Conservation (phyloP, 2,113 vertebrate species). For the Tragulus kanchil region DNA sequence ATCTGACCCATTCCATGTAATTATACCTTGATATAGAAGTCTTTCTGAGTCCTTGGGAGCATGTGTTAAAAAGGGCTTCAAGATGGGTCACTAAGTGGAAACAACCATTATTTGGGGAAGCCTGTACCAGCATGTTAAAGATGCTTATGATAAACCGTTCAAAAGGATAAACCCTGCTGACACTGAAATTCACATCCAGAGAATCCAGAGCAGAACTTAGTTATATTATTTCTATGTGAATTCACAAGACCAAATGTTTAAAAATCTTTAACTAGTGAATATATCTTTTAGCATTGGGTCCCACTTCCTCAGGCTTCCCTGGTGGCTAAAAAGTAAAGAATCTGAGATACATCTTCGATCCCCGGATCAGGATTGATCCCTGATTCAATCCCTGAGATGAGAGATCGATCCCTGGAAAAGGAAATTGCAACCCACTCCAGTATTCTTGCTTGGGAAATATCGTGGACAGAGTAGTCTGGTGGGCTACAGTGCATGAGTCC, state of each 20-base stretch:
- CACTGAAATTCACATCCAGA: not conserved
- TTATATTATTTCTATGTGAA: slow-evolving; percentile 49
- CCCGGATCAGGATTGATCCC: not conserved
- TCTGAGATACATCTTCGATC: not conserved
- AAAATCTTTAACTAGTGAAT: not conserved
- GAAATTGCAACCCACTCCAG: not conserved
- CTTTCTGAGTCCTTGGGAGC: slow-evolving; percentile 16
- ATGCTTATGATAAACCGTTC: slow-evolving; percentile 56
- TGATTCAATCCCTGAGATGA: not conserved
- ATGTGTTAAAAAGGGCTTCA: not conserved
- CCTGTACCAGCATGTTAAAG: slow-evolving; percentile 9
- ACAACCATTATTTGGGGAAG: slow-evolving; percentile 32
- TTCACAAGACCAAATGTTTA: not conserved
- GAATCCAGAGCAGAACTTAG: slow-evolving; percentile 23
- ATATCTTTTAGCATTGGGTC: not conserved
- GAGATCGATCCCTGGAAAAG: not conserved
- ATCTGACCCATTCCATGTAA: slow-evolving; percentile 28
- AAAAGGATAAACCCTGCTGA: slow-evolving; percentile 26
- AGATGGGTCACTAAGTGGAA: slow-evolving; percentile 18
- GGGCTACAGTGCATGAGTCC: not conserved
- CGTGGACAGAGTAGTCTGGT: not conserved
- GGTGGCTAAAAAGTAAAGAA: not conserved
- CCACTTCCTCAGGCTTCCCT: not conserved
- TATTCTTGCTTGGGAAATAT: not conserved
- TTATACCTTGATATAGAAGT: slow-evolving; percentile 33